Conservation (phyloP, 2,888 invertebrate genomes). For the Amblyteles armatorius region DNA sequence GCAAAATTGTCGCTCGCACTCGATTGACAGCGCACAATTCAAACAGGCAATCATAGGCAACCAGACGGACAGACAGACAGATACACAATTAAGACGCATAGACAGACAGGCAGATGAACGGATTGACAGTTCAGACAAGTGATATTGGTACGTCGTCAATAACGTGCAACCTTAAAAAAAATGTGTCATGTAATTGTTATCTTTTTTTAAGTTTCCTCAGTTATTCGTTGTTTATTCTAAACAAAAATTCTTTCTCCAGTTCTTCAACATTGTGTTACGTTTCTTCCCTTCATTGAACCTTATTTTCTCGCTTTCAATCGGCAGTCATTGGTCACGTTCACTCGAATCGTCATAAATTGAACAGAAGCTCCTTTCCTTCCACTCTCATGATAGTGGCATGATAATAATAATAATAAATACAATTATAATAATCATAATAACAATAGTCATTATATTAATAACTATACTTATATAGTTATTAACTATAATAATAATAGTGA, state of each 20-base stretch:
- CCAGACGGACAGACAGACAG: constrained; percentile 71
- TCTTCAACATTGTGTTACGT: constrained; percentile 28
- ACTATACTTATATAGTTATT: constrained; percentile 56
- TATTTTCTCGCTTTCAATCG: constrained; percentile 36
- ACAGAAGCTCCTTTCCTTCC: constrained; percentile 19
- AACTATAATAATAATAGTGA: constrained; percentile 58
- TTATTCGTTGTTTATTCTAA: constrained; percentile 81
- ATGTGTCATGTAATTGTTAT: constrained; percentile 37
- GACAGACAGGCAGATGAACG: constrained; percentile 75
- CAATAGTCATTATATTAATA: constrained; percentile 22
- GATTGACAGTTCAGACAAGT: constrained; percentile 76
- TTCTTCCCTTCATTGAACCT: constrained; percentile 31
- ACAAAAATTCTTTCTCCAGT: constrained; percentile 69
- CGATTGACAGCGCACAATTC: constrained; percentile 29
- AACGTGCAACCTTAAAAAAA: constrained; percentile 68
- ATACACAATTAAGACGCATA: constrained; percentile 70
- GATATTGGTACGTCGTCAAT: constrained; percentile 75
- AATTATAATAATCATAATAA: constrained; percentile 52
- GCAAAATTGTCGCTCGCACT: constrained; percentile 35
- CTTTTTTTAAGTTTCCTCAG: constrained; percentile 68
- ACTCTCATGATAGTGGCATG: constrained; percentile 49
- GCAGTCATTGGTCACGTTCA: constrained; percentile 25
- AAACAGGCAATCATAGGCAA: constrained; percentile 70
- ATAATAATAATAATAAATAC: constrained; percentile 66
- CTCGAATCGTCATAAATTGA: constrained; percentile 10